Base-by-base conservation (phyloP, 2,797 vertebrate species). In the Columba guinea region DNA sequence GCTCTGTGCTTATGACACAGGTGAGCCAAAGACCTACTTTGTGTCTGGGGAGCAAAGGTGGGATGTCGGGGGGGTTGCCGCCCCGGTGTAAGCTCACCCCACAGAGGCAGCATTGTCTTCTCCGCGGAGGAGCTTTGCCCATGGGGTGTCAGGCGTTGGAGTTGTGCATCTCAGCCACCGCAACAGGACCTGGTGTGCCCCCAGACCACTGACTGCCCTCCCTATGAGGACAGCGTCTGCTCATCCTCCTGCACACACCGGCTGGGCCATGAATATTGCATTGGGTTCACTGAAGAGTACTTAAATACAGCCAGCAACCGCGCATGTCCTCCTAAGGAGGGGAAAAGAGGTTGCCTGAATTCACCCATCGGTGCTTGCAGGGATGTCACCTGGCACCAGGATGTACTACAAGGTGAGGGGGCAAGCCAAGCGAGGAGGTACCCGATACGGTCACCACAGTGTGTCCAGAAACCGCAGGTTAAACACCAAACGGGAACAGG, bases 201-300 rank as follows among this genome's bases (percentile, higher is more conserved):
- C 49, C 80, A 58, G 39, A n/a, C 35, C 3, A 1, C 82, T 30
- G 51, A 46, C 8, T 21, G 9, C 5, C 16, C 32, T 88, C 21
- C 14, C 26, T 46, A 2, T 0, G 2, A 71, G 46, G 34, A 27
- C 34, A 76, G 17, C 4, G 4, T 24, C 53, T 79, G 53, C 28
- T 88, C 56, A 22, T 51, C 68, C 28, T 69, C 0, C 0, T 62
- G 71, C 2, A 2, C 1, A 2, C 1, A 0, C 59, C 0, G 1
- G 34, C 24, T 82, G 44, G 44, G 28, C 21, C 21, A 74, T 84
- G 63, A 87, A 84, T 82, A 65, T 59, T 75, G 27, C 70, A 67
- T 24, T 34, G 63, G 8, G 34, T 35, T 91, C 79, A 59, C 62
- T 63, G 62, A 58, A 39, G 70, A 70, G 32, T 63, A 53, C 26